Percentiles rank a stretch among this genome's conserved stretches.
These are phyloP conservation scores for Doris montereyensis DNA, from an alignment of 2,888 invertebrate species.

Conservation along the genomic window DNA sequence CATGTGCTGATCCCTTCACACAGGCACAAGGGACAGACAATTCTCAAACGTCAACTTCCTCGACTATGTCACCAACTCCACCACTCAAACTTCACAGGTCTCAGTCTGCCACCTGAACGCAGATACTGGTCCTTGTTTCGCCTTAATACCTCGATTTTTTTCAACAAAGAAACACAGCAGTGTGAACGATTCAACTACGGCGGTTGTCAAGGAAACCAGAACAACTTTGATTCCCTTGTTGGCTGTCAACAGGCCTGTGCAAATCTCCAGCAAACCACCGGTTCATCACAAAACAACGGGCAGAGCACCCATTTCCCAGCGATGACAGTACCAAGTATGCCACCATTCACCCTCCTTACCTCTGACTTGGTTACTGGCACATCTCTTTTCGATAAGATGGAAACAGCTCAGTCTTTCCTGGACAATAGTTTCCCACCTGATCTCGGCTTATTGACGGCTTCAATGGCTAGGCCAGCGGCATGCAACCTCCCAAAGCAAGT, in stretches of 20 bases:
- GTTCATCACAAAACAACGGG: neutral
- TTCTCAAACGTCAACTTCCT: too few relatives aligned
- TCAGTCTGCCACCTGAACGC: neutral
- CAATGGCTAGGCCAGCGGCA: neutral
- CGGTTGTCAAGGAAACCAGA: slow-evolving; percentile 7
- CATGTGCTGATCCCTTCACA: neutral
- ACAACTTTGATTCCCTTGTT: neutral
- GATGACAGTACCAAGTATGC: too few relatives aligned
- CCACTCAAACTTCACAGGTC: too few relatives aligned
- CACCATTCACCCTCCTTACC: too few relatives aligned
- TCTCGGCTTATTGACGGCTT: neutral
- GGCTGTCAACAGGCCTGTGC: neutral
- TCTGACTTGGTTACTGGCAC: too few relatives aligned
- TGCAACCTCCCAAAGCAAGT: neutral
- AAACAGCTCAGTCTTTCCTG: neutral
- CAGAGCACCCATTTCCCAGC: neutral
- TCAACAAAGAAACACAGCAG: neutral
- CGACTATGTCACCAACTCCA: too few relatives aligned
- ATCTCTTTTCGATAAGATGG: neutral
- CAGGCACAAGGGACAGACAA: too few relatives aligned
- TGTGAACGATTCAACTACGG: slow-evolving; percentile 11
- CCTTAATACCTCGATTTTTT: slow-evolving; percentile 1
- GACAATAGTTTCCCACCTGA: neutral
- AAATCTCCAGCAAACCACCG: neutral
- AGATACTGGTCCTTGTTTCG: neutral